Evolutionary conservation across 2,888 invertebrate genomes (phyloP), one percentile per base, ranked within the genome.

Genomic region (Tipula confusa): DNA sequence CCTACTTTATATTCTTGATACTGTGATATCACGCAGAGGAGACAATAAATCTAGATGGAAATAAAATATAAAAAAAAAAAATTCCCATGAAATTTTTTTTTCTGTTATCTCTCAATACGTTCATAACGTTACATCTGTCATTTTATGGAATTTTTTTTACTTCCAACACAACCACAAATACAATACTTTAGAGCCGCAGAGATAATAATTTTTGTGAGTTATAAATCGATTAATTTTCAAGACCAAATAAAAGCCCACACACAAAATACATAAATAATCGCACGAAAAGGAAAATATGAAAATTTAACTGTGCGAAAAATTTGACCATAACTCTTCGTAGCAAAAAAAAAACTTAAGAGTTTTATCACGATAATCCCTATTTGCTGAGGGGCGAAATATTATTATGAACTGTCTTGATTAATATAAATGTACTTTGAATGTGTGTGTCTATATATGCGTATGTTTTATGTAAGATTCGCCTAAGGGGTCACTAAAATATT

Each of bases 1-100:
- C 95, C 94, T 6, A 92, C 93, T 84, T 92, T 90, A 87, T 95
- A 94, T 87, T 95, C 95, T 89, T 96, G 96, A 87, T 95, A 96
- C 89, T 96, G 96, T 3, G 96, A 96, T 87, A 96, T 92, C 84
- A 96, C 96, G 90, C 96, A 96, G 84, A 96, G 91, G 88, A 96
- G 90, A 85, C 95, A 93, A 89, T 96, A 96, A 43, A 95, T 90
- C 96, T 96, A 91, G 2, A 24, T n/a, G 24, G 64, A 64, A 64
- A 24, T 24, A 64, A 64, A 64, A 64, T 64, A 64, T 6, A 64
- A 64, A 64, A 7, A 1, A 64, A 64, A 43, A n/a, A 38, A 9
- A 13, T 38, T 64, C 24, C 24, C 64, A 64, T 64, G 64, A 64
- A 43, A 24, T 24, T 24, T 18, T n/a, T 64, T 48, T 38, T 9